Conservation (phyloP, 2,888 invertebrate genomes). For the Nymphalis urticae region DNA sequence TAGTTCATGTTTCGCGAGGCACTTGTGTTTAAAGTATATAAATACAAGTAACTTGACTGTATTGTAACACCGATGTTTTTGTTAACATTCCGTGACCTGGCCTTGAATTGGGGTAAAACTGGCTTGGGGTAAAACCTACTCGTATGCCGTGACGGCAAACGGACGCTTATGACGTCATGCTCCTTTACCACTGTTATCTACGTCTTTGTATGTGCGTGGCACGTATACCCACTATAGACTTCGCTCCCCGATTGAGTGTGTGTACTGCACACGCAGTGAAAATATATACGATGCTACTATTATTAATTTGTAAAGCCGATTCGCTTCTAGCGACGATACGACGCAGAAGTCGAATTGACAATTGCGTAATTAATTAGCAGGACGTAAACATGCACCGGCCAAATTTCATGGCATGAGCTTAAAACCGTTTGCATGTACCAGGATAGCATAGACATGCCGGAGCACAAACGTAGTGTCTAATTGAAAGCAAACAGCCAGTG, state of each 20-base stretch:
- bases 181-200: no score
- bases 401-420: slow-evolving; percentile 32
- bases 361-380: slow-evolving; percentile 12
- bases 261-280: neutral
- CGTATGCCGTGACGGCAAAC: no score
- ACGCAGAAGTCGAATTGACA: neutral
- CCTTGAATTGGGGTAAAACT: no score
- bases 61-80: no score
- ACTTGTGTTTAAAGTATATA: neutral
- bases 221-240: neutral
- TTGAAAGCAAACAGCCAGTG: slow-evolving; percentile 47
- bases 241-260: neutral
- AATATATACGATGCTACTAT: neutral
- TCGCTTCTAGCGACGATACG: neutral
- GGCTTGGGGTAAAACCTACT: no score
- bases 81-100: no score
- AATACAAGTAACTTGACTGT: no score
- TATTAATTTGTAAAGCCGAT: neutral
- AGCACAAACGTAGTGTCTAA: slow-evolving; percentile 45
- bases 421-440: slow-evolving; percentile 32
- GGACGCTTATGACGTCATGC: no score
- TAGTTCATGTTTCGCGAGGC: neutral
- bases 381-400: slow-evolving; percentile 6
- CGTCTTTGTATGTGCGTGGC: neutral
- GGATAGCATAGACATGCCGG: slow-evolving; percentile 27